phyloP scores from a whole-genome alignment of 2,888 invertebrate species.

The Phortica magna region DNA sequence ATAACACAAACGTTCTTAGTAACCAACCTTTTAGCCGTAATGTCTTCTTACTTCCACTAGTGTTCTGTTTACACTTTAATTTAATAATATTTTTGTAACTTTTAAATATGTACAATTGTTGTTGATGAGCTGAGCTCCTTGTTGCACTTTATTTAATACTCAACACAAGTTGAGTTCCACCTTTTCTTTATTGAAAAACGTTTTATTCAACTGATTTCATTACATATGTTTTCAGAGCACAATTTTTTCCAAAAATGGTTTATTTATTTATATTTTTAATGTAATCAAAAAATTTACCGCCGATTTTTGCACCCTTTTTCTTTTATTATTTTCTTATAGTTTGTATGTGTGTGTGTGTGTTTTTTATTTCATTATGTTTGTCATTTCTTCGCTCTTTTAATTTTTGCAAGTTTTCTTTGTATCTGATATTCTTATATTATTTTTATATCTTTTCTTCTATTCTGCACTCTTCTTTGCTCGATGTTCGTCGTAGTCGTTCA shows the following conservation, averaged over 20 bases:
- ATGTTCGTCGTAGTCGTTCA: constrained; percentile 63
- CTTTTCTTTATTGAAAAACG: too few relatives aligned
- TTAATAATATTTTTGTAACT: neutral
- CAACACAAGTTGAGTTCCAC: neutral
- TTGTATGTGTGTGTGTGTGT: constrained; percentile 56
- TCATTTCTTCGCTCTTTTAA: constrained; percentile 59
- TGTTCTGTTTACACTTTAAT: neutral
- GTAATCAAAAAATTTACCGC: constrained; percentile 24
- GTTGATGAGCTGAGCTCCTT: neutral
- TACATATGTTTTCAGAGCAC: constrained; percentile 13
- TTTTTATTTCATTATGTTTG: constrained; percentile 69
- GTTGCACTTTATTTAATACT: neutral
- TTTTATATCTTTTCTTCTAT: constrained; percentile 54
- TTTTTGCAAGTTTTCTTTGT: constrained; percentile 70
- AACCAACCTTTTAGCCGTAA: neutral
- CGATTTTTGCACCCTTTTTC: constrained; percentile 17
- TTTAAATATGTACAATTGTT: neutral
- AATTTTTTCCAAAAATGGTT: neutral
- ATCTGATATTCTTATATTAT: constrained; percentile 50
- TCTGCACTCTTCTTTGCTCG: constrained; percentile 63
- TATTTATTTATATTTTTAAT: constrained; percentile 20
- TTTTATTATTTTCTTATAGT: constrained; percentile 44
- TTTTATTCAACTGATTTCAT: constrained; percentile 1
- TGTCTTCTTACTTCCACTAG: neutral
- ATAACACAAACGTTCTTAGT: constrained; percentile 13